Evolutionary conservation across 2,888 invertebrate species (phyloP), one percentile per base, ranked within the genome.

Genomic region (Lasioglossum leucozonium): DNA sequence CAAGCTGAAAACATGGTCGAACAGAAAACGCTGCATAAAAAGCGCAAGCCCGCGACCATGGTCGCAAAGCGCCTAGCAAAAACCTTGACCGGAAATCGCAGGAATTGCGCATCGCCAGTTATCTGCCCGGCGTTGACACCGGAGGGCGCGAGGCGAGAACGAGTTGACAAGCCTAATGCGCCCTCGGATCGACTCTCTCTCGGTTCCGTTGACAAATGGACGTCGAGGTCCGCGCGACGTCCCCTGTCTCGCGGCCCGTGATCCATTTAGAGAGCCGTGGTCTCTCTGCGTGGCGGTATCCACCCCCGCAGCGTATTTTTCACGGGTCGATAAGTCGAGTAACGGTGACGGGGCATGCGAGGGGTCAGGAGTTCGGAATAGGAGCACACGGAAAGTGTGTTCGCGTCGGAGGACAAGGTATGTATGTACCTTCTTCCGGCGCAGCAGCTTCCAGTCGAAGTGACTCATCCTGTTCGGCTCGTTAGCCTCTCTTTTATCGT

Each of bases 391-490:
- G 73, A 75, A 81, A 75, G 71, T 82, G 77, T 77, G 85, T 83
- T 83, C 81, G 84, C 76, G 79, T 58, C 34, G 73, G 40, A 26
- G 34, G 40, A 77, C 62, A 78, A 75, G 82, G 55, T 62, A 69
- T 58, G 65, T 76, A 65, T 65, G 65, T 94, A 95, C 95, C 95
- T 95, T 95, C 91, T 95, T 95, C 91, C 95, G 94, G 89, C 95
- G 93, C 85, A 95, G 91, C 89, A 95, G 91, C 90, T 94, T 95
- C 95, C 95, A 95, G 91, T 95, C 95, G 90, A 95, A 95, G 91
- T 95, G 94, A 93, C 93, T 94, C 95, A 95, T 95, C 91, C 91
- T 93, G 91, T 86, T 88, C 81, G 77, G 79, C 85, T 92, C 84
- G 88, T 89, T 88, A 87, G 84, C 71, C 79, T 84, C 84, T 84